These are phyloP conservation scores for Ancistrus triradiatus DNA, from an alignment of 2,113 vertebrate species.

Conservation along the genomic window DNA sequence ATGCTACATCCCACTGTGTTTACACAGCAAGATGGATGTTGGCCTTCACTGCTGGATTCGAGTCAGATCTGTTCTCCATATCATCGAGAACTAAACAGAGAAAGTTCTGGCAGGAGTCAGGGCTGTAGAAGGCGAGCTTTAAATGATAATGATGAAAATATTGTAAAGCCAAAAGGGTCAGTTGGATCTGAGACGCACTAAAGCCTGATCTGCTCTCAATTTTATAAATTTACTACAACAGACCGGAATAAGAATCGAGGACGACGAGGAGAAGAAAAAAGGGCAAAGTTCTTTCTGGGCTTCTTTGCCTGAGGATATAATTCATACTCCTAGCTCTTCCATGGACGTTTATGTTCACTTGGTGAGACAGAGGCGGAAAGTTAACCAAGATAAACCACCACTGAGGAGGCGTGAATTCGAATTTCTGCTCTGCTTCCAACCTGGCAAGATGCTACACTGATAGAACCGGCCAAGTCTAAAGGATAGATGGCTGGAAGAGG, in stretches of 20 bases:
- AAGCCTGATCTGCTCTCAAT: constrained; percentile 18
- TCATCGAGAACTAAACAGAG: constrained; percentile 12
- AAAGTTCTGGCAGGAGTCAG: constrained; percentile 17
- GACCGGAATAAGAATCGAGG: constrained; percentile 17
- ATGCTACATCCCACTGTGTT: constrained; percentile 14
- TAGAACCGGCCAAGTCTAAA: too few species aligned
- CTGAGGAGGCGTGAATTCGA: not conserved
- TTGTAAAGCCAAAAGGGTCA: constrained; percentile 25
- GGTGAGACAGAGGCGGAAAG: constrained; percentile 13
- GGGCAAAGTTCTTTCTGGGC: constrained; percentile 13
- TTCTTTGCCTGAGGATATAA: constrained; percentile 17
- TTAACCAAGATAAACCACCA: constrained; percentile 25
- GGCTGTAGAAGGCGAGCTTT: not conserved
- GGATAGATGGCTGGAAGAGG: not conserved
- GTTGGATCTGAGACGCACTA: constrained; percentile 22
- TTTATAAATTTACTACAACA: constrained; percentile 28
- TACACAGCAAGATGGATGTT: constrained; percentile 25
- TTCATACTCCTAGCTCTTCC: constrained; percentile 34
- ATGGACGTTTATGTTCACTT: constrained; percentile 21
- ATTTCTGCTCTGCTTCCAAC: too few species aligned
- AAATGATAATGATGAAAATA: constrained; percentile 25
- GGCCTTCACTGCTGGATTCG: constrained; percentile 23
- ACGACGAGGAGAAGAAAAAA: not conserved
- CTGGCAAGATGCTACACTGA: too few species aligned
- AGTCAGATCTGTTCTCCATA: constrained; percentile 24